Conservation (phyloP, 1,140 invertebrate species). For the Aphaenogaster rudis region DNA sequence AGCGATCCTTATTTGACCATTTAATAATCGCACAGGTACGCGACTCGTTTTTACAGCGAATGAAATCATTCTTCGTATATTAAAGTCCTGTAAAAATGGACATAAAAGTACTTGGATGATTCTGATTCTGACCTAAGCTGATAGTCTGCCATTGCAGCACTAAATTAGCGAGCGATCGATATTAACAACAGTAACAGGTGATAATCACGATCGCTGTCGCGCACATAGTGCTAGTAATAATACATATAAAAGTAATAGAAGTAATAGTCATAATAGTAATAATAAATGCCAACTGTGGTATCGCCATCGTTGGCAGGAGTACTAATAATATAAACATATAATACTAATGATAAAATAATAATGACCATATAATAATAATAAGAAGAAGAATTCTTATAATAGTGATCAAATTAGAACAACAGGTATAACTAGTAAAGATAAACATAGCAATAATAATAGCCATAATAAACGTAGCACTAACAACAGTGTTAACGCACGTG, state of each 20-base stretch:
- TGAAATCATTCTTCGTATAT: not conserved
- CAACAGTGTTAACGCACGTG: constrained; percentile 68
- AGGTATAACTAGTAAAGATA: constrained; percentile 67
- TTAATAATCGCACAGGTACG: not conserved
- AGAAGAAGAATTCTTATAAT: constrained; percentile 67
- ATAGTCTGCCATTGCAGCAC: constrained; percentile 39
- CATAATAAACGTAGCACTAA: constrained; percentile 71
- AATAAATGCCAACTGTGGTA: constrained; percentile 67
- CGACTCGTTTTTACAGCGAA: constrained; percentile 17
- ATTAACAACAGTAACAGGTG: constrained; percentile 48
- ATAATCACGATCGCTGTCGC: constrained; percentile 61
- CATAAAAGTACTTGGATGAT: constrained; percentile 51
- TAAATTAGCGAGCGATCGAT: constrained; percentile 51
- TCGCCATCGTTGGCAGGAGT: constrained; percentile 45
- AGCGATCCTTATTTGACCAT: constrained; percentile 56
- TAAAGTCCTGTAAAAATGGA: constrained; percentile 55
- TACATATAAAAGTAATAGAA: constrained; percentile 72
- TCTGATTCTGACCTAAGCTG: constrained; percentile 10
- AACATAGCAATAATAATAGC: constrained; percentile 65
- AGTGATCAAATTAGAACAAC: constrained; percentile 65
- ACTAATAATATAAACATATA: constrained; percentile 63
- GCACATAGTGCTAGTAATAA: constrained; percentile 64
- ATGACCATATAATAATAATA: constrained; percentile 47
- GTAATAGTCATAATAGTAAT: constrained; percentile 69
- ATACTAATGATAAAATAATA: constrained; percentile 68